Conservation (phyloP, 2,113 vertebrate genomes). For the Sisor rabdophorus region DNA sequence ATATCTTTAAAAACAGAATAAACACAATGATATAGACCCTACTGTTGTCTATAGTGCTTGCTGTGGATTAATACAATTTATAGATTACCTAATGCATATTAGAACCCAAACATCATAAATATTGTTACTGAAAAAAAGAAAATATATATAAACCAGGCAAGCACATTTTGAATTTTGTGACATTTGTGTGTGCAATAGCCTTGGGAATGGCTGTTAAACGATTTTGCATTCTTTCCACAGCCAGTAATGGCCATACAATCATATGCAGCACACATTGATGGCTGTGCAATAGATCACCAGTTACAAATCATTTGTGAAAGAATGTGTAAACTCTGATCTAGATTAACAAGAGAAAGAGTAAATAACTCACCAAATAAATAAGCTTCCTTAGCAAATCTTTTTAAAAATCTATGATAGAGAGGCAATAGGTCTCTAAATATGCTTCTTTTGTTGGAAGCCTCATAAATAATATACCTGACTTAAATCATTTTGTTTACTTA, state of each 20-base stretch:
- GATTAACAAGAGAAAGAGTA: background rate
- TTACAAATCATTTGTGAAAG: background rate
- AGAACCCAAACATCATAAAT: too few relatives aligned
- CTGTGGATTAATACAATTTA: too few relatives aligned
- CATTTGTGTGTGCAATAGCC: background rate
- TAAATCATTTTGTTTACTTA: conserved; percentile 37
- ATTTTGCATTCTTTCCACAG: conserved; percentile 3
- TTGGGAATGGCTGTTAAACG: conserved; percentile 11
- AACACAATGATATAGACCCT: background rate
- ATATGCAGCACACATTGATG: conserved; percentile 1
- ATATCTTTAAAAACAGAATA: too few relatives aligned
- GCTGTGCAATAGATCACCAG: background rate
- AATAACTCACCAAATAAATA: conserved; percentile 6
- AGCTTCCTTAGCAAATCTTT: background rate
- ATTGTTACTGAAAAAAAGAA: too few relatives aligned
- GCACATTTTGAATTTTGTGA: too few relatives aligned
- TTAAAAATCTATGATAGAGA: conserved; percentile 3
- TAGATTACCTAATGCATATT: too few relatives aligned
- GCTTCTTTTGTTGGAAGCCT: conserved; percentile 3
- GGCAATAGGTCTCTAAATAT: conserved; percentile 16
- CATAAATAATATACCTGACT: conserved; percentile 42
- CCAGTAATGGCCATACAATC: background rate
- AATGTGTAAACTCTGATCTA: background rate
- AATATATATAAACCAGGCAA: too few relatives aligned
- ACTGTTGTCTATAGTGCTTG: background rate